Evolutionary conservation across 2,888 invertebrate species (phyloP), one percentile per base, ranked within the genome.

Genomic region (Drosophila macrospina): DNA sequence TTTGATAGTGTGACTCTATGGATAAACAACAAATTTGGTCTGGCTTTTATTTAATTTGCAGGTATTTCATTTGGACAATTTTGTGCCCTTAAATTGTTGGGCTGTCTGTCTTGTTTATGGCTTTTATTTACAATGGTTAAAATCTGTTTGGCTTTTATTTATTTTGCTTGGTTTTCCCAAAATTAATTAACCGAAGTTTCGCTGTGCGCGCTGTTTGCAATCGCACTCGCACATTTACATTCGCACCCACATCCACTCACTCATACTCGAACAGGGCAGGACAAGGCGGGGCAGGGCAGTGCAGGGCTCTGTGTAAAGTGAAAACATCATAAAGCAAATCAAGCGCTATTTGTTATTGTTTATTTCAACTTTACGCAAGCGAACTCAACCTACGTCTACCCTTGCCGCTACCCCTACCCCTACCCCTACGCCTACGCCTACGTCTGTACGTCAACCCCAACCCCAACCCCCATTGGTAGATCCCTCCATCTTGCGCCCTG

Each of bases 281-380:
- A 3, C 20, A 15, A 13, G 36, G 7, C 15, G 15, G 34, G 32
- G 10, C 16, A 20, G 20, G 20, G 20, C 20, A 15, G 34, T 28
- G 51, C 20, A 36, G 50, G 55, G 48, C 64, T 61, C 62, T 62
- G 66, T 63, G 68, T 59, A 24, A 66, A 76, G 67, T 79, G 83
- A 88, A 83, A 83, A 83, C 88, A 83, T 64, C 80, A 83, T 88
- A 83, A 83, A 83, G 80, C 86, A 83, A 83, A 83, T 88, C 83
- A 86, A 88, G 86, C 88, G 83, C 88, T 79, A 88, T 83, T 86
- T 88, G 86, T 88, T 82, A 88, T 82, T 82, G 82, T 82, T 82
- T 82, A 88, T 82, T 82, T 86, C 86, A 83, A 88, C 70, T 82
- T 82, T 86, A 67, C 79, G 83, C 88, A 87, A 81, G 79, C 62